Base-by-base conservation (phyloP, 1,140 invertebrate genomes). In the Archivesica marissinica region DNA sequence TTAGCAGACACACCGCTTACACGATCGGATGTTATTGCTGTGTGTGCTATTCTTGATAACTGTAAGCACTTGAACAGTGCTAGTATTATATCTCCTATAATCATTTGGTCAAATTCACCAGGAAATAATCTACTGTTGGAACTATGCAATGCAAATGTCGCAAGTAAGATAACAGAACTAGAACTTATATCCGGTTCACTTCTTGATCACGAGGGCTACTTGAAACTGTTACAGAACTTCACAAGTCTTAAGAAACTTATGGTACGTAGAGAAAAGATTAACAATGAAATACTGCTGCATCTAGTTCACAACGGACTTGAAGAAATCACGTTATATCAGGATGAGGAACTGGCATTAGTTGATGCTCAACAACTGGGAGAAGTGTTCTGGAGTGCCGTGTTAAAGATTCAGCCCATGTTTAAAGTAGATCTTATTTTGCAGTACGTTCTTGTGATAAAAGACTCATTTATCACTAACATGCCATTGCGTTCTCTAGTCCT, bases 391-490 rank as follows among this genome's bases (percentile, higher is more conserved):
- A 85, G 44, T 59, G 44, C 83, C 20, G 84, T 87, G 17, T 50
- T 86, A 28, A 81, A 85, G 39, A 86, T 85, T 7, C 70, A 83
- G 35, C 87, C 89, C 39, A 44, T 39, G 6, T 88, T 89, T 74
- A 83, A 82, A 68, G 50, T 88, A 2, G 86, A 88, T 77, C 64
- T 89, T 15, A 72, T 88, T 23, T 33, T 89, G 38, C 39, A 86
- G 39, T 89, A 77, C 44, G 76, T 89, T 44, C 77, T 88, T 75
- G 87, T 89, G 2, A 87, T 89, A 35, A 89, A 88, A 61, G 87
- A 88, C 41, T 75, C 86, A 30, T 89, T 89, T 77, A 80, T 85
- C 2, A 20, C 76, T 4, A 79, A 70, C 41, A 88, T 89, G 87
- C 89, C 89, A 6, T 39, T 89, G 20, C 61, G 84, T 56, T 78